Percentiles rank a stretch among this genome's conserved stretches.
These are phyloP conservation scores for Triplophysa bombifrons DNA, from an alignment of 2,797 vertebrate genomes.

Conservation along the genomic window DNA sequence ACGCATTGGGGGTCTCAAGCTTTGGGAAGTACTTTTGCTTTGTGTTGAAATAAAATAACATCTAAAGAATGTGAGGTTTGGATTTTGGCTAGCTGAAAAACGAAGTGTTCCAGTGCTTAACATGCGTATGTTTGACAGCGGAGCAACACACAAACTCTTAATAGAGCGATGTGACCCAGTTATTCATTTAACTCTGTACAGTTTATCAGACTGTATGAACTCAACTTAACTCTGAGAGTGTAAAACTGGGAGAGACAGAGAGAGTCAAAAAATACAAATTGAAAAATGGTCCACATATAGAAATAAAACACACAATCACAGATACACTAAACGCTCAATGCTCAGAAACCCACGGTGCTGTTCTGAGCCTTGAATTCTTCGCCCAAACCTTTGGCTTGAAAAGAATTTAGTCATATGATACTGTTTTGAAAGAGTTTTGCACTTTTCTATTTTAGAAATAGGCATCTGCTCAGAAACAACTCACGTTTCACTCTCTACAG, in stretches of 20 bases:
- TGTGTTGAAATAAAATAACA: not conserved
- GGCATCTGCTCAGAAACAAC: not conserved
- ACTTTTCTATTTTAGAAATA: not conserved
- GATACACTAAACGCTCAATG: not conserved
- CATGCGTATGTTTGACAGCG: not conserved
- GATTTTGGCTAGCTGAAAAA: not conserved
- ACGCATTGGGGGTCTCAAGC: not conserved
- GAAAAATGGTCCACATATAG: too few relatives aligned
- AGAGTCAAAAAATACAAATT: not conserved
- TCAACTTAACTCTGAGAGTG: not conserved
- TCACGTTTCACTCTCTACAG: not conserved
- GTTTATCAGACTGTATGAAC: not conserved
- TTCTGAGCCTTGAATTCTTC: not conserved
- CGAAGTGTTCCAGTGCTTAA: not conserved
- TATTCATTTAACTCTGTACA: too few relatives aligned
- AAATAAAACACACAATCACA: too few relatives aligned
- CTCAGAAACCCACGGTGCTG: not conserved
- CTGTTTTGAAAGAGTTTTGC: not conserved
- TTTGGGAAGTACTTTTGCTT: too few relatives aligned
- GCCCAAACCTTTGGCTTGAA: not conserved
- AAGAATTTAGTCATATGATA: not conserved
- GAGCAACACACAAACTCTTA: constrained; percentile 8
- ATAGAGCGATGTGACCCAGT: not conserved
- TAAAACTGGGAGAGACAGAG: not conserved
- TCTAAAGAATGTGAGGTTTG: constrained; percentile 7